Percentiles rank a stretch among this genome's conserved stretches.
phyloP scores from a whole-genome alignment of 1,140 invertebrate species.

The Pectinophora gossypiella region DNA sequence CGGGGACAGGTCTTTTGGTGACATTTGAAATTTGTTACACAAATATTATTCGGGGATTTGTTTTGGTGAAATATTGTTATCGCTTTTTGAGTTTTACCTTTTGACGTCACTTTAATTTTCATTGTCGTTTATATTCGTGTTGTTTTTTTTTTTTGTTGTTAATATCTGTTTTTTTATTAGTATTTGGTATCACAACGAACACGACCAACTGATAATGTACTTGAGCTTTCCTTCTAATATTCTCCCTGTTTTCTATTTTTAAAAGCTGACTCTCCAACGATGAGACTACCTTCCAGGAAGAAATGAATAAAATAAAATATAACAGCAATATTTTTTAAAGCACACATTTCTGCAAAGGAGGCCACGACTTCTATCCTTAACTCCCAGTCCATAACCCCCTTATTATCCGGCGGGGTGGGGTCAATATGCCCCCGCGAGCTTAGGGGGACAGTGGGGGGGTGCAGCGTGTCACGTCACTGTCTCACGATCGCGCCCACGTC shows the following conservation, averaged over 20 bases:
- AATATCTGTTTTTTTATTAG: too few relatives aligned
- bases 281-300: too few relatives aligned
- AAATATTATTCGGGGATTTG: conserved; percentile 4
- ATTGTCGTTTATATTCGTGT: too few relatives aligned
- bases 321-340: conserved; percentile 29
- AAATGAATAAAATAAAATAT: background rate
- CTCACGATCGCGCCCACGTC: conserved; percentile 53
- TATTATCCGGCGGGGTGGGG: conserved; percentile 45
- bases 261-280: too few relatives aligned
- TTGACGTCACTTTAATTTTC: background rate
- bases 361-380: conserved; percentile 28
- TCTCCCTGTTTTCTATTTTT: too few relatives aligned
- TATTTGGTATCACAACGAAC: too few relatives aligned
- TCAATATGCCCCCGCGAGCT: conserved; percentile 31
- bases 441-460: conserved; percentile 15
- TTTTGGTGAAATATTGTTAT: conserved; percentile 1
- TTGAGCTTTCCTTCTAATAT: too few relatives aligned
- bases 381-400: conserved; percentile 35
- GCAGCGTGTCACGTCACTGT: conserved; percentile 63
- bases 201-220: too few relatives aligned
- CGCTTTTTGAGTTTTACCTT: background rate
- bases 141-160: too few relatives aligned
- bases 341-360: conserved; percentile 36
- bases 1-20: conserved; percentile 11
- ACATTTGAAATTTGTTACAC: conserved; percentile 2